Conservation (phyloP, 2,888 invertebrate species). For the Ochropacha duplaris region DNA sequence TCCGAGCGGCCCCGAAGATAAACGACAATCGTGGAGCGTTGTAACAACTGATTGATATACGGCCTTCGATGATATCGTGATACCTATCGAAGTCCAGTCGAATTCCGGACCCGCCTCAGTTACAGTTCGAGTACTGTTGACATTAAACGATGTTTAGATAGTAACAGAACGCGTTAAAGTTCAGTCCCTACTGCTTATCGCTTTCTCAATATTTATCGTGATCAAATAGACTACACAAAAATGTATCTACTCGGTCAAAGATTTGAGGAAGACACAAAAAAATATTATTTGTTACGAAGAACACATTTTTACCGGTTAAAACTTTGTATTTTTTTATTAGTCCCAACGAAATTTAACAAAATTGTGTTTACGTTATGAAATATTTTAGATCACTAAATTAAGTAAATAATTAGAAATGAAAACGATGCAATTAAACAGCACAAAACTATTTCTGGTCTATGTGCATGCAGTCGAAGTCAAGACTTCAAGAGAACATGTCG, state of each 20-base stretch:
- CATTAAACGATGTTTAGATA: slow-evolving; percentile 75
- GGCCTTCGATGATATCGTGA: slow-evolving; percentile 71
- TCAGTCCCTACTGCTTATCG: slow-evolving; percentile 38
- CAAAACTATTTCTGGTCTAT: slow-evolving; percentile 40
- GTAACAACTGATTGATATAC: slow-evolving; percentile 83
- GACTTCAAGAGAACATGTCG: slow-evolving; percentile 47
- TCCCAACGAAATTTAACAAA: no score
- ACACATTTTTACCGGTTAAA: not conserved
- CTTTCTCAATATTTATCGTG: slow-evolving; percentile 54
- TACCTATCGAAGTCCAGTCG: slow-evolving; percentile 60
- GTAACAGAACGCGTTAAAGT: slow-evolving; percentile 53
- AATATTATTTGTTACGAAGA: not conserved
- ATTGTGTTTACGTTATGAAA: no score
- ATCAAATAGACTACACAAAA: slow-evolving; percentile 41
- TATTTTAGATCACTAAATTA: slow-evolving; percentile 9
- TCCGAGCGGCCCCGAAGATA: slow-evolving; percentile 77
- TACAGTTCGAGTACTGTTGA: slow-evolving; percentile 76
- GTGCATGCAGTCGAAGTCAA: slow-evolving; percentile 43
- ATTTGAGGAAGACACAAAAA: not conserved
- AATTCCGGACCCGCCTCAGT: slow-evolving; percentile 77
- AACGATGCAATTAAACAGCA: slow-evolving; percentile 33
- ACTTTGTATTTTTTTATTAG: not conserved
- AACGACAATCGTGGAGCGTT: slow-evolving; percentile 78
- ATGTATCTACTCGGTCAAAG: slow-evolving; percentile 12
- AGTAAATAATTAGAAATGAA: slow-evolving; percentile 25